Base-by-base conservation (phyloP, 2,888 invertebrate species). In the Ochropacha duplaris region DNA sequence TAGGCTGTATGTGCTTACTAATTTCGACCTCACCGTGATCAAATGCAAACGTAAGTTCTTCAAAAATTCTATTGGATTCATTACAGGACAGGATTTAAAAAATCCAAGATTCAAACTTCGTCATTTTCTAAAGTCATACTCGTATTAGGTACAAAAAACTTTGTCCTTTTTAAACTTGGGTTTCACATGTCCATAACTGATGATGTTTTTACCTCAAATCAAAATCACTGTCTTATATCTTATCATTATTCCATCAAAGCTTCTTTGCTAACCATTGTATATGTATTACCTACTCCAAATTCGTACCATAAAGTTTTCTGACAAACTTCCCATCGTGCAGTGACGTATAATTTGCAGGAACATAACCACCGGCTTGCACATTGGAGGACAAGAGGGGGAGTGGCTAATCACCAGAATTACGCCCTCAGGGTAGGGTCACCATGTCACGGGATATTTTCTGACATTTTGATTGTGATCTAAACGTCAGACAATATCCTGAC, bases 391-490 rank as follows among this genome's bases (percentile, higher is more conserved):
- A 52, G 39, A 26, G 49, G 55, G 58, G 64, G 58, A 64, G 68
- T 65, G 67, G 68, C 72, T 81, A 79, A 82, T 81, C 78, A 73
- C 66, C 64, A 64, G 71, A 67, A 75, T 74, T 72, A 72, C 71
- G 65, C 68, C 65, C 55, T 55, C 55, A 1, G 12, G 19, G 19
- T 52, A 52, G 52, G 52, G 52, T 57, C 57, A 39, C 36, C 64
- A 31, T 24, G 50, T n/a, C 57, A 61, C 54, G n/a, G 12, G 14
- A 12, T 24, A 24, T 44, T 44, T 8, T 16, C 39, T 6, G n/a
- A 16, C 3, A n/a, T 3, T 14, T 34, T 31, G 9, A 11, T 31
- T 31, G 9, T 31, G 31, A 31, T 3, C 2, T 31, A 31, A 26
- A 31, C 11, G 11, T 11, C 3, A 31, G 9, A 9, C 11, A 3